Evolutionary conservation across 2,113 vertebrate species (phyloP).

Genomic region (Elachura formosa): DNA sequence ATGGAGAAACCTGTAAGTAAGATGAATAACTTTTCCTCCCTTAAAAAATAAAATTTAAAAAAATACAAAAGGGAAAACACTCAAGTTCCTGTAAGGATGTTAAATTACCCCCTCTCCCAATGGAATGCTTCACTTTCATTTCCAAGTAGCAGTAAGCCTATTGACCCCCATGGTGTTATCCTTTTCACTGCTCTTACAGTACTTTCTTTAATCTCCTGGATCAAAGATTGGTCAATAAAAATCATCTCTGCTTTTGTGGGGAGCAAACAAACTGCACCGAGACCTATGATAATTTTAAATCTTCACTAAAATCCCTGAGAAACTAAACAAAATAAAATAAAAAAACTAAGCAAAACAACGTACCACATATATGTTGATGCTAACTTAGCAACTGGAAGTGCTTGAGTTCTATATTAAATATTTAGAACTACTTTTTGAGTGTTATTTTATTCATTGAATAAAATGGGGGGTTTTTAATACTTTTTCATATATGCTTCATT

Average conservation of each 20-base stretch:
- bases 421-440: neutral
- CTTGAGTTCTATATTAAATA: neutral
- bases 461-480: neutral
- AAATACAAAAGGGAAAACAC: slow-evolving; percentile 21
- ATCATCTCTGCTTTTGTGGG: slow-evolving; percentile 78
- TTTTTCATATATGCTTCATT: neutral
- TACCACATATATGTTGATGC: neutral
- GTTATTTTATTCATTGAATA: neutral
- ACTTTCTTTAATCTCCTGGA: slow-evolving; percentile 84
- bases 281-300: slow-evolving; percentile 73
- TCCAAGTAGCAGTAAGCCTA: slow-evolving; percentile 77
- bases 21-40: slow-evolving; percentile 32
- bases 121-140: slow-evolving; percentile 80
- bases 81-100: slow-evolving; percentile 70
- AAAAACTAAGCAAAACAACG: neutral
- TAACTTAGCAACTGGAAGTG: slow-evolving; percentile 31
- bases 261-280: slow-evolving; percentile 75
- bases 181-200: slow-evolving; percentile 74
- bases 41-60: neutral
- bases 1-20: slow-evolving; percentile 66
- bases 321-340: neutral
- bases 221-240: slow-evolving; percentile 88
- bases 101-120: slow-evolving; percentile 71
- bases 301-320: slow-evolving; percentile 61
- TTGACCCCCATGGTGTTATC: slow-evolving; percentile 78